Percentiles rank a stretch among this genome's conserved stretches.
Conservation (phyloP, 2,797 vertebrate genomes). For the Myotis vivesi region DNA sequence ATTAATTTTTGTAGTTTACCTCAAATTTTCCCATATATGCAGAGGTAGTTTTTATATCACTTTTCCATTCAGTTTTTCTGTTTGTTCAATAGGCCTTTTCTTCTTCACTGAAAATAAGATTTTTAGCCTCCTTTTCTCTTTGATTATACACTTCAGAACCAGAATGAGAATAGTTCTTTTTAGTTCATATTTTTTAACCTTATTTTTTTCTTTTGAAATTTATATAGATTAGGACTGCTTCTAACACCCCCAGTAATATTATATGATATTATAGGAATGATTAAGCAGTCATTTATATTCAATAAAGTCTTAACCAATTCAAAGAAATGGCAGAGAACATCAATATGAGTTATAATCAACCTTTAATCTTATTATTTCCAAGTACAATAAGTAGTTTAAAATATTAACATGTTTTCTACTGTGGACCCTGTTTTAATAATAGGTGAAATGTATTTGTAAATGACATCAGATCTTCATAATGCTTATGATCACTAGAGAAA, state of each 20-base stretch:
- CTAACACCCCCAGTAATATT: background rate
- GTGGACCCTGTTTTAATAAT: background rate
- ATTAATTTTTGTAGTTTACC: background rate
- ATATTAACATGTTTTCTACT: background rate
- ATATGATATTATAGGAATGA: background rate
- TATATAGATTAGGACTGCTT: background rate
- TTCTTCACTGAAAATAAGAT: conserved; percentile 9
- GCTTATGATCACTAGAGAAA: background rate
- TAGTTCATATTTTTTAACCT: conserved; percentile 44
- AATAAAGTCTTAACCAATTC: background rate
- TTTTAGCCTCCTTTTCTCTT: conserved; percentile 17
- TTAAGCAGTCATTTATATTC: background rate
- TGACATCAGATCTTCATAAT: conserved; percentile 1
- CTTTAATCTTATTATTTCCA: conserved; percentile 31
- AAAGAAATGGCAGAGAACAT: background rate
- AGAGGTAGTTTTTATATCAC: background rate
- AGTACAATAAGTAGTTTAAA: conserved; percentile 26
- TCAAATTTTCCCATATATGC: background rate
- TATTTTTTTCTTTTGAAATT: conserved; percentile 17
- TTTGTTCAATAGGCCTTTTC: conserved; percentile 11
- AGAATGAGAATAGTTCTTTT: background rate
- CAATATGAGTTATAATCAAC: conserved; percentile 16
- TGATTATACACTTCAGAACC: conserved; percentile 23
- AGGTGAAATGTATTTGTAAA: conserved; percentile 11
- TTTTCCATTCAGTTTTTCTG: background rate